A percentile compares a stretch with the other conserved stretches of the same genome.
Evolutionary conservation across 2,797 vertebrate genomes (phyloP).

Genomic region (Pagetopsis macropterus): DNA sequence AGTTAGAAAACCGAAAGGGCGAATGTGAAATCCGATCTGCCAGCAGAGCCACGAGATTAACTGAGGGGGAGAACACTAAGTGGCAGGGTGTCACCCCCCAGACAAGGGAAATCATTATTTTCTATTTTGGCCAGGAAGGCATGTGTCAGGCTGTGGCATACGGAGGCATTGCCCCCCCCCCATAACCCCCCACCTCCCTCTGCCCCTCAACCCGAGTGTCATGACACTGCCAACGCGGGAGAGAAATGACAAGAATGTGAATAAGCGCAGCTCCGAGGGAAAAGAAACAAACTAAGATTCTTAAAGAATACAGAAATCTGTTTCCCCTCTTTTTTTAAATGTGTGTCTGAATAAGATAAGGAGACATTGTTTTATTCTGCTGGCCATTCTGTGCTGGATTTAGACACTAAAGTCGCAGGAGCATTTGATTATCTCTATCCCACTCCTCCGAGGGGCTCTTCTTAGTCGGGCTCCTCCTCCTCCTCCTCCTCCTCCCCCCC

Average conservation of each 20-base stretch:
- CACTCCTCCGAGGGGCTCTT: conserved; percentile 42
- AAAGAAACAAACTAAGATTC: conserved; percentile 60
- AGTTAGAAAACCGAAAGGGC: conserved; percentile 31
- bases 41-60: conserved; percentile 59
- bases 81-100: conserved; percentile 42
- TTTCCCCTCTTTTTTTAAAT: conserved; percentile 6
- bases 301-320: conserved; percentile 51
- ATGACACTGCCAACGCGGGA: conserved; percentile 58
- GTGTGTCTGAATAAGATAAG: conserved; percentile 66
- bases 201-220: conserved; percentile 56
- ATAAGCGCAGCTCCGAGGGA: conserved; percentile 59
- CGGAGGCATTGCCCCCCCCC: conserved; percentile 38
- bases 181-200: neutral
- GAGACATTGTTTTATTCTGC: conserved; percentile 53
- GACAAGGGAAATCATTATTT: conserved; percentile 71
- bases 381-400: conserved; percentile 49
- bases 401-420: conserved; percentile 49
- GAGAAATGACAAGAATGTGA: conserved; percentile 73
- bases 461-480: conserved; percentile 56
- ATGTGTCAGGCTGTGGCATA: conserved; percentile 67
- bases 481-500: conserved; percentile 26
- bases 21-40: conserved; percentile 54
- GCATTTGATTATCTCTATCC: conserved; percentile 62
- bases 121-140: conserved; percentile 63
- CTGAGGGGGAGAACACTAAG: conserved; percentile 25